Evolutionary conservation across 1,140 invertebrate species (phyloP), one percentile per base, ranked within the genome.

Genomic region (Battus philenor): DNA sequence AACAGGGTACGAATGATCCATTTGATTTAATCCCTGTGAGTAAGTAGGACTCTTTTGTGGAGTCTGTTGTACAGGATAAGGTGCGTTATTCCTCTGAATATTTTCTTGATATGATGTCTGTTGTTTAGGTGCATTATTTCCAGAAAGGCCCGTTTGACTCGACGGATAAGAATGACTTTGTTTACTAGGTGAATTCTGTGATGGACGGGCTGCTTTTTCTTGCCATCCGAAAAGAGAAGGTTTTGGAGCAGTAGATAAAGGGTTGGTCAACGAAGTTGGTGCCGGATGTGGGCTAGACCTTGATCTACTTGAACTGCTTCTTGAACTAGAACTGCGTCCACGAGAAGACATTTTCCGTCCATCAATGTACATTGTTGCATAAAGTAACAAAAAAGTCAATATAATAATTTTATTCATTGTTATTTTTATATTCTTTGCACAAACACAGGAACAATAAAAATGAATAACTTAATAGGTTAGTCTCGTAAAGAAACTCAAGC

Each of bases 221-320:
- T 85, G 81, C 81, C 81, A 85, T 44, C 73, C 81, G 53, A 70
- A 81, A 5, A 82, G 53, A 10, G 73, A 66, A 11, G 77, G 77
- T 18, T 85, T 83, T 3, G 62, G 73, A 12, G 77, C 77, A 15
- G 75, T 57, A 9, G 68, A 49, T 50, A 79, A 76, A 24, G 77
- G 64, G 52, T 76, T 62, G 30, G 71, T 81, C 8, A 79, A 66
- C 0, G 80, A 78, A 17, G 80, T 81, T 9, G 80, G 76, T 22
- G 54, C 70, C 11, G 80, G 77, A 48, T 76, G 71, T 31, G 74
- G 55, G 30, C 77, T 72, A 4, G 51, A 57, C 45, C 56, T 70
- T n/a, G n/a, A n/a, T 59, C 61, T 73, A 55, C 62, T 64, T n/a
- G 38, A 16, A 10, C 24, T 41, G 13, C 38, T 15, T 15, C 26